phyloP scores from a whole-genome alignment of 2,888 invertebrate species.

The Leucania comma region DNA sequence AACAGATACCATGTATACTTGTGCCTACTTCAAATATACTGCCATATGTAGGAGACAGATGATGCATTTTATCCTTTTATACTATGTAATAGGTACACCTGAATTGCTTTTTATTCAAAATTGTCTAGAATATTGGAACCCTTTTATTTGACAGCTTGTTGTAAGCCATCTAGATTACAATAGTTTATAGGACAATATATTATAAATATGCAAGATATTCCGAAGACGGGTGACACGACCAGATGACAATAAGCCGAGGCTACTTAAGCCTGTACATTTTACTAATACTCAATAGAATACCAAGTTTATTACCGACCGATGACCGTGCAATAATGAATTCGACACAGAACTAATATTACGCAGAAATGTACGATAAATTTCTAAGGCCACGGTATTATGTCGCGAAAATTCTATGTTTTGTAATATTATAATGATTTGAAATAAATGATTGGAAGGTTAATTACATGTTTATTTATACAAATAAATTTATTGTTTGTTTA shows the following conservation, averaged over 20 bases:
- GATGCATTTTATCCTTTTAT: no score
- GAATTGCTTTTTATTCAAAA: neutral
- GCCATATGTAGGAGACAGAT: no score
- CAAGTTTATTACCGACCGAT: slow-evolving; percentile 66
- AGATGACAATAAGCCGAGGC: slow-evolving; percentile 36
- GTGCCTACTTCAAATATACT: no score
- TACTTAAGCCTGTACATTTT: slow-evolving; percentile 49
- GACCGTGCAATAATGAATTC: slow-evolving; percentile 64
- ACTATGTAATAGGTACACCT: no score
- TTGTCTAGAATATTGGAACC: neutral
- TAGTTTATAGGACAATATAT: neutral
- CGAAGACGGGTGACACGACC: slow-evolving; percentile 6
- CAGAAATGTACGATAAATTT: slow-evolving; percentile 34
- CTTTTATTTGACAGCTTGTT: neutral
- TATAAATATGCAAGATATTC: slow-evolving; percentile 6
- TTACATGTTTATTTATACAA: slow-evolving; percentile 3
- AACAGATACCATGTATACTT: no score
- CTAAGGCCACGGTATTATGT: slow-evolving; percentile 2
- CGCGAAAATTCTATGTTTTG: slow-evolving; percentile 24
- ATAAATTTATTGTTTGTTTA: slow-evolving; percentile 10
- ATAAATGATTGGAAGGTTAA: slow-evolving; percentile 6
- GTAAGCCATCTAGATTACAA: slow-evolving; percentile 4
- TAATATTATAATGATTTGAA: slow-evolving; percentile 9
- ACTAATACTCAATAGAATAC: slow-evolving; percentile 58
- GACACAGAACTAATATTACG: slow-evolving; percentile 58